These are phyloP conservation scores for Mesitornis unicolor DNA, from an alignment of 2,113 vertebrate genomes.

Conservation along the genomic window DNA sequence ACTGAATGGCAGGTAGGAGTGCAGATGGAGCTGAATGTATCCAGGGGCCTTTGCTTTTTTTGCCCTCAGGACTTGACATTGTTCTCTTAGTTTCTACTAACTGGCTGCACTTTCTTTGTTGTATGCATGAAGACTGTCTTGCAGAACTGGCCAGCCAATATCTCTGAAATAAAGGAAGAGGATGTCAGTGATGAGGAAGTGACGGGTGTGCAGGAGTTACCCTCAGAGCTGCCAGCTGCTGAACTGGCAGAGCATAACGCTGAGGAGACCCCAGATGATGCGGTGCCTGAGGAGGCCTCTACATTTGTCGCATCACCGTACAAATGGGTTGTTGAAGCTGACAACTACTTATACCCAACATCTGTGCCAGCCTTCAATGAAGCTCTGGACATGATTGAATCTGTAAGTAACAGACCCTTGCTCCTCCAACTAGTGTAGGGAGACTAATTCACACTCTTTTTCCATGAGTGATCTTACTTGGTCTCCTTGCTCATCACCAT, in stretches of 20 bases:
- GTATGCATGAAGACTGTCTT: background rate
- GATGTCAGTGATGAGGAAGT: slow-evolving; percentile 68
- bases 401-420: slow-evolving; percentile 72
- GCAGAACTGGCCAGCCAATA: background rate
- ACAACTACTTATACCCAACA: slow-evolving; percentile 82
- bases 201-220: background rate
- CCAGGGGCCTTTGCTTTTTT: background rate
- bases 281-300: slow-evolving; percentile 47
- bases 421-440: background rate
- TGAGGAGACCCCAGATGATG: slow-evolving; percentile 14
- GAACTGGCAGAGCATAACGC: slow-evolving; percentile 16
- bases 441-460: background rate
- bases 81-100: background rate
- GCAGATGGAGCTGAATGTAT: background rate
- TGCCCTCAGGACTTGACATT: background rate
- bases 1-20: background rate
- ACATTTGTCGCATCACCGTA: slow-evolving; percentile 56
- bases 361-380: slow-evolving; percentile 82
- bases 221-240: background rate
- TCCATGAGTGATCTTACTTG: background rate
- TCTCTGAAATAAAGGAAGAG: slow-evolving; percentile 69
- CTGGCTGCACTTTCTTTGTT: background rate
- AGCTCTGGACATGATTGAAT: slow-evolving; percentile 92
- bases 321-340: slow-evolving; percentile 90
- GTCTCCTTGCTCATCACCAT: background rate